A percentile compares a stretch with the other conserved stretches of the same genome.
These are phyloP conservation scores for Meriones unguiculatus DNA, from an alignment of 2,113 vertebrate species.

Conservation along the genomic window DNA sequence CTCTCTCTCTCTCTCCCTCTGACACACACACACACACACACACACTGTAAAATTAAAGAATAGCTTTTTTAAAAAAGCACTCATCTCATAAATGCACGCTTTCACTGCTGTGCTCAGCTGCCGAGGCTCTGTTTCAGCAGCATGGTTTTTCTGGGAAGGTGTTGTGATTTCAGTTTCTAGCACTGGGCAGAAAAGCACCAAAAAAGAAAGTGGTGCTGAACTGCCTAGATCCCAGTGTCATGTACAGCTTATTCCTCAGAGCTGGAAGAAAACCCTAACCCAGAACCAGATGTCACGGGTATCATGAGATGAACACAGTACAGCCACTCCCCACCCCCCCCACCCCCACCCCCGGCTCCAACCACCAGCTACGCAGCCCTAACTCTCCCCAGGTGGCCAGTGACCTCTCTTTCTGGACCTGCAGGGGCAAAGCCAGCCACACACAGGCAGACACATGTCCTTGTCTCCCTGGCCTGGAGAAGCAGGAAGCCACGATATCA, in stretches of 20 bases:
- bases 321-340: not conserved
- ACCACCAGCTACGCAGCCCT: not conserved
- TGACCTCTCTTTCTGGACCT: not conserved
- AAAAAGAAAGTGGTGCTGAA: not conserved
- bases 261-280: not conserved
- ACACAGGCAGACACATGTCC: not conserved
- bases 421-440: not conserved
- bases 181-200: not conserved
- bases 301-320: not conserved
- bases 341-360: not conserved
- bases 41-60: not conserved
- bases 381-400: not conserved
- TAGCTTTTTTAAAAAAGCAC: not conserved
- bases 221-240: not conserved
- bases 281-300: not conserved
- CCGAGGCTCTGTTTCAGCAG: not conserved
- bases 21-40: not conserved
- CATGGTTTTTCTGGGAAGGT: not conserved
- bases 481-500: not conserved
- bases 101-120: not conserved
- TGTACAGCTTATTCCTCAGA: not conserved
- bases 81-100: not conserved
- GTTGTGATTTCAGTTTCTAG: not conserved
- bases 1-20: too few relatives aligned
- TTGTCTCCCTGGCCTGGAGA: not conserved